Percentiles rank a stretch among this genome's conserved stretches.
Evolutionary conservation across 2,797 vertebrate species (phyloP).

Genomic region (Darevskia mixta): DNA sequence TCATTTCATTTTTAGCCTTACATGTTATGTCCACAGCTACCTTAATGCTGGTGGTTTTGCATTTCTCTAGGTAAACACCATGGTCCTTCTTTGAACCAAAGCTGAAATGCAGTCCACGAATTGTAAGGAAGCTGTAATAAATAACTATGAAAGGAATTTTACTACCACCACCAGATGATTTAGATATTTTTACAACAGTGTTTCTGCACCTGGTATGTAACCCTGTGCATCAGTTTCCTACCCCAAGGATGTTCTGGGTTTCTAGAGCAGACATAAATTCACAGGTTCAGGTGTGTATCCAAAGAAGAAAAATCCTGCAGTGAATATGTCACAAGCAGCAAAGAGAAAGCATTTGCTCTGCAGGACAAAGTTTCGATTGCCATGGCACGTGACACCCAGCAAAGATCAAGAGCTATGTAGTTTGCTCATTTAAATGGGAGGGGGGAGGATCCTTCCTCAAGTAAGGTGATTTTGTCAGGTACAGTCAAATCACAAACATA

Average conservation of each 20-base stretch:
- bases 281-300: background rate
- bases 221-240: background rate
- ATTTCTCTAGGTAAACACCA: background rate
- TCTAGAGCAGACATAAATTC: background rate
- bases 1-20: background rate
- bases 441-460: background rate
- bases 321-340: background rate
- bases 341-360: background rate
- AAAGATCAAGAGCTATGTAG: background rate
- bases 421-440: background rate
- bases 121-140: background rate
- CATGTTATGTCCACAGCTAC: background rate
- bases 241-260: background rate
- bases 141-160: background rate
- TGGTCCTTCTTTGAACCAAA: background rate
- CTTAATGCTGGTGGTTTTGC: background rate
- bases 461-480: background rate
- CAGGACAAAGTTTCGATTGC: background rate
- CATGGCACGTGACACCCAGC: background rate
- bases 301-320: background rate
- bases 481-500: background rate
- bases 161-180: background rate
- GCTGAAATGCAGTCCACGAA: background rate
- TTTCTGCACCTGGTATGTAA: background rate
- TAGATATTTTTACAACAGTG: background rate